Evolutionary conservation across 2,797 vertebrate genomes (phyloP), one percentile per base, ranked within the genome.

Genomic region (Eulemur rubriventer): DNA sequence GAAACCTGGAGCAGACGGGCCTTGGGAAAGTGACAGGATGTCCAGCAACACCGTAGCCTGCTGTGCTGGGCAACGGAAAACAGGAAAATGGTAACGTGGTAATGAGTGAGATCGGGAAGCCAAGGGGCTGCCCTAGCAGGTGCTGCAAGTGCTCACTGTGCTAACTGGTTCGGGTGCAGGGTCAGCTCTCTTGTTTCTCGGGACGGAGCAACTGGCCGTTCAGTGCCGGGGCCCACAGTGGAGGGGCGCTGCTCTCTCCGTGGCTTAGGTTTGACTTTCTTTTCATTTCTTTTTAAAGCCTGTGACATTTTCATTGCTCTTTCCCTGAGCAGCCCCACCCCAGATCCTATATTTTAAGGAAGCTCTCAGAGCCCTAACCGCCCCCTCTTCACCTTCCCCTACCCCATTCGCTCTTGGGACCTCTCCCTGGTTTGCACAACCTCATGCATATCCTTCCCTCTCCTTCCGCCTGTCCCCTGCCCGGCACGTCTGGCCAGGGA

Each of bases 381-480:
- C 61, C 59, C 43, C n/a, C 24, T 35, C 48, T 35, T 57, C 33
- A 2, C 16, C 48, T 33, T 13, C 48, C 28, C 55, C n/a, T 35
- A 8, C 59, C 38, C 33, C 38, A 4, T 48, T n/a, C 24, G 12
- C 22, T 75, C 41, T 50, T 20, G 93, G 85, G 91, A 94, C 95
- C 94, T 93, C 89, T 84, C 89, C 16, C 75, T 70, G 88, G 89
- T 92, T 94, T 96, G 75, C 87, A 95, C 91, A 7, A 7, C 91
- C 89, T 79, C 55, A 72, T 85, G 52, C 88, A 38, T 38, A 55
- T 46, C 81, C 22, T 52, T 69, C 92, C 18, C 52, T n/a, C 22
- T 50, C 16, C 38, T 59, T 28, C 52, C 20, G 22, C 4, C 69
- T 16, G 46, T 50, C 41, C 33, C 48, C 24, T 28, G 26, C 73